Base-by-base conservation (phyloP, 2,888 invertebrate genomes). In the Crepidodera aurea region DNA sequence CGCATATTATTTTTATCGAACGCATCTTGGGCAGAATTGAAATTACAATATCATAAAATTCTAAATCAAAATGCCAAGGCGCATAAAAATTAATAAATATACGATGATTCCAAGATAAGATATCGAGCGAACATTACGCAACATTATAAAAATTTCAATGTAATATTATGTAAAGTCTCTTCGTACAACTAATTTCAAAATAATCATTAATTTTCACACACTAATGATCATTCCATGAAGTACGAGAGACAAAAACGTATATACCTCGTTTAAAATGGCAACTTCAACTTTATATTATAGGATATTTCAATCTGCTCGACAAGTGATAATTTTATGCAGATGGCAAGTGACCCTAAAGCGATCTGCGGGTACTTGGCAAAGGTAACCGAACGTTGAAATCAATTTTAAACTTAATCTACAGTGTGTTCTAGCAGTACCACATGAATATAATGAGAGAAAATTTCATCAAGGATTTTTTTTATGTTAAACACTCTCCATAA, bases 101-200 rank as follows among this genome's bases (percentile, higher is more conserved):
- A 34, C 13, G 34, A 34, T 34, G 12, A 34, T 34, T 13, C 34
- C 13, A n/a, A 6, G 40, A 40, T 40, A 40, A 40, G 40, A 40
- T 40, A 40, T 40, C 2, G 10, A 16, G 18, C 37, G 37, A 40
- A 18, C n/a, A 40, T 40, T 40, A 40, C 16, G 40, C 40, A 40
- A 40, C 18, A 40, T 40, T 40, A 40, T 40, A 40, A 40, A 40
- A 18, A 40, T 10, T 15, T 16, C 18, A 40, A 40, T 40, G 16
- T 40, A 18, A 40, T 5, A 18, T 40, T 40, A 40, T 18, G 40
- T 18, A 40, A 40, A 18, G 18, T 12, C 8, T 37, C 13, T 7
- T 40, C 13, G 40, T 40, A 16, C 40, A 5, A 40, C 18, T 18
- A 16, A 40, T 40, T 40, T 40, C 18, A 18, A 40, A 40, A 40